Evolutionary conservation across 2,113 vertebrate species (phyloP).

Genomic region (Ictalurus furcatus): DNA sequence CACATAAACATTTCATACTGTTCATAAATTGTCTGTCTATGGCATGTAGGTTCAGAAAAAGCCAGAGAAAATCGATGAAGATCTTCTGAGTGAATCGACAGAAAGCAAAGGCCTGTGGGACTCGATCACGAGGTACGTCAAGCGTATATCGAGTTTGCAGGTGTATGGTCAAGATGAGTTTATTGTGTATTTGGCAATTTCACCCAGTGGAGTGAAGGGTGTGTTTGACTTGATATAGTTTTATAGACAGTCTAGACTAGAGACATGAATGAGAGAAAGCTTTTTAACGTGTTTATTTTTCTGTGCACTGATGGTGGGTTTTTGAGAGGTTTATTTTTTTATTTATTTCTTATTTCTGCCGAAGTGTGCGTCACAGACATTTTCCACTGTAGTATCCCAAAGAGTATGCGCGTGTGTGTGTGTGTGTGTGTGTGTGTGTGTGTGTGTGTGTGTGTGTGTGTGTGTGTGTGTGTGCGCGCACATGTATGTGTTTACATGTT

Average conservation of each 20-base stretch:
- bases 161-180: background rate
- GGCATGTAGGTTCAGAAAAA: conserved; percentile 76
- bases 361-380: background rate
- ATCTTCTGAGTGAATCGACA: conserved; percentile 72
- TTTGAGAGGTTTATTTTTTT: background rate
- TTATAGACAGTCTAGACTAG: background rate
- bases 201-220: background rate
- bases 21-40: background rate
- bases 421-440: background rate
- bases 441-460: conserved; percentile 7
- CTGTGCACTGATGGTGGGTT: background rate
- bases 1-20: background rate
- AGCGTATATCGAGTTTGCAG: background rate
- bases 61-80: conserved; percentile 74
- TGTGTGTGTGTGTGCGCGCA: conserved; percentile 1
- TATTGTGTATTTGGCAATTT: background rate
- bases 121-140: conserved; percentile 72
- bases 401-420: background rate
- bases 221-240: background rate
- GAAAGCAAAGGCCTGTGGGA: conserved; percentile 78
- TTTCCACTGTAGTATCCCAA: background rate
- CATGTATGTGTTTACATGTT: conserved; percentile 44
- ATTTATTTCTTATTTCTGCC: background rate
- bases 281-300: background rate
- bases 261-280: background rate